A percentile compares a stretch with the other conserved stretches of the same genome.
phyloP scores from a whole-genome alignment of 1,140 invertebrate species.

The Venturia canescens region DNA sequence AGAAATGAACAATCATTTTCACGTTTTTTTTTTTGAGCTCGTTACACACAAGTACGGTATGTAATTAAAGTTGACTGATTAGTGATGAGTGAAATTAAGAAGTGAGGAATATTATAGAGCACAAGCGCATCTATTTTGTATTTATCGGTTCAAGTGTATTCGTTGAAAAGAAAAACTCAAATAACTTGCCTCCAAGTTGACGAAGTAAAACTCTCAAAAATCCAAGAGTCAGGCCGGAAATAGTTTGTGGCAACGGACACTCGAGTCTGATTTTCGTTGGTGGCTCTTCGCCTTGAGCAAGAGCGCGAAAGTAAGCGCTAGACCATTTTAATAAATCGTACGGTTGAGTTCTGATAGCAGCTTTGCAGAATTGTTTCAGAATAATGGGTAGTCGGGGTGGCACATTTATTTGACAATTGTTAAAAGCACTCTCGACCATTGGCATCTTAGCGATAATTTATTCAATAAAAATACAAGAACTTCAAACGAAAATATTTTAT shows the following conservation, averaged over 20 bases:
- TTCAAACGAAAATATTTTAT: background rate
- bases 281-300: conserved; percentile 82
- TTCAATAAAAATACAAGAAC: background rate
- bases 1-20: too few relatives aligned
- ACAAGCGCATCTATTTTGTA: too few relatives aligned
- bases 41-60: too few relatives aligned
- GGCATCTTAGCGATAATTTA: conserved; percentile 47
- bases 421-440: conserved; percentile 66
- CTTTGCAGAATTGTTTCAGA: conserved; percentile 93
- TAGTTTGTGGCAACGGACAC: conserved; percentile 79
- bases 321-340: conserved; percentile 92
- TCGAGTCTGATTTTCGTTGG: conserved; percentile 87
- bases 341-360: conserved; percentile 93
- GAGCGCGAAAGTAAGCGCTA: conserved; percentile 85
- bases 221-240: conserved; percentile 86
- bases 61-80: too few relatives aligned
- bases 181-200: conserved; percentile 79
- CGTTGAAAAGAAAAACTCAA: background rate
- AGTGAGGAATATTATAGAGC: too few relatives aligned
- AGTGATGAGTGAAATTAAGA: too few relatives aligned
- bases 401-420: conserved; percentile 80
- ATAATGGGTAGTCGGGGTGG: conserved; percentile 90
- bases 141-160: too few relatives aligned
- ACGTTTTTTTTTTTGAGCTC: too few relatives aligned
- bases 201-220: conserved; percentile 86